These are phyloP conservation scores for Nothoprocta pentlandii DNA, from an alignment of 2,113 vertebrate genomes.

Conservation along the genomic window DNA sequence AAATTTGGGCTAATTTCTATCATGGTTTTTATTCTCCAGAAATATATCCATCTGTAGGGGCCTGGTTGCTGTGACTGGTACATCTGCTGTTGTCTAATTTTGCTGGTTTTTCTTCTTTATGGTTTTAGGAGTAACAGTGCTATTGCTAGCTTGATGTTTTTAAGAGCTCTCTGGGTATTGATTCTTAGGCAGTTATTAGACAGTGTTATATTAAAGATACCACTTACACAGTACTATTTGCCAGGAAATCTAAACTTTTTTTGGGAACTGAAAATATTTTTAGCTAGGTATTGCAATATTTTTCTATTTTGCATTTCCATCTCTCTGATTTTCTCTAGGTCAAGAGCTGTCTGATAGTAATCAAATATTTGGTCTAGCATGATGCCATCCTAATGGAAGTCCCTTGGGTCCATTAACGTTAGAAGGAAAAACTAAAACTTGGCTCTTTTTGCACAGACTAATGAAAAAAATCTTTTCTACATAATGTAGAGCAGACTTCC, in stretches of 20 bases:
- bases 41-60: background rate
- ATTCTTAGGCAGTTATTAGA: background rate
- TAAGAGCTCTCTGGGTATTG: background rate
- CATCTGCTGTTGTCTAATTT: background rate
- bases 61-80: background rate
- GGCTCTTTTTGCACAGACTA: background rate
- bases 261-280: background rate
- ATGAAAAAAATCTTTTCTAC: background rate
- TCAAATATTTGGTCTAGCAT: background rate
- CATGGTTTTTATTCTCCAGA: rapidly evolving
- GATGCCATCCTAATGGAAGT: background rate
- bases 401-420: background rate
- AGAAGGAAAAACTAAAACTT: background rate
- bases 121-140: background rate
- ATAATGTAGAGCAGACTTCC: background rate
- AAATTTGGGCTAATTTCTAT: background rate
- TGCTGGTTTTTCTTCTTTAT: background rate
- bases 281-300: background rate
- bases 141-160: background rate
- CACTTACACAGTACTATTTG: background rate
- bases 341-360: background rate
- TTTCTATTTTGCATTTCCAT: background rate
- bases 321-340: background rate
- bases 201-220: background rate
- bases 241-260: background rate